Base-by-base conservation (phyloP, 1,140 invertebrate genomes). In the Papilio machaon region DNA sequence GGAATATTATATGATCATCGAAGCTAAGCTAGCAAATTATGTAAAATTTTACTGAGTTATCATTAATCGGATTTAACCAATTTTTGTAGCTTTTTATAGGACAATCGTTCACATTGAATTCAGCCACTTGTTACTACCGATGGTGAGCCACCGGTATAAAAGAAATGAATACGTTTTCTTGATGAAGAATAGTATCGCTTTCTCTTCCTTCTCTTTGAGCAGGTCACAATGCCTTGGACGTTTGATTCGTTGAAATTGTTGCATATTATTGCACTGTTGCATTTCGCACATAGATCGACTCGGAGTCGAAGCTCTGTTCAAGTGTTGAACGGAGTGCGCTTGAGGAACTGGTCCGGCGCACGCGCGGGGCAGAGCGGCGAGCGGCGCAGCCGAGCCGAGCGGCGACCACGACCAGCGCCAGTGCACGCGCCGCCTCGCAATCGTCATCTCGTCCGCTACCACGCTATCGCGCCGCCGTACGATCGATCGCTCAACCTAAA, bases 351-450 rank as follows among this genome's bases (percentile, higher is more conserved):
- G 92, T 91, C 90, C 87, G 88, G 86, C 91, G 91, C 91, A 93
- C 86, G 91, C 92, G 91, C 92, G 92, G 91, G 91, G 91, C 91
- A 91, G 89, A 92, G 89, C 88, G 85, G 87, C 82, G 86, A 58
- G 47, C 88, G 87, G 89, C 90, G 82, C 86, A 87, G 82, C 90
- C 86, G 54, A 58, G 54, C 54, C 54, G 54, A 58, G n/a, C 54
- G 54, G 54, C 54, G 54, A 58, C 54, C 54, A 58, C 54, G 54
- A 58, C 64, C 64, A 70, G 64, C 30, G 64, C 93, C 91, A 94
- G 92, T 93, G 89, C 91, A 87, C 90, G 91, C 89, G 91, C 89
- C 86, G 92, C 89, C 89, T 90, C 82, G 91, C 88, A 84, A 87
- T 87, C 88, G 91, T 86, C 85, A 91, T 89, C 88, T 87, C 80